These are phyloP conservation scores for Heliconius himera DNA, from an alignment of 1,140 invertebrate species.

Conservation along the genomic window DNA sequence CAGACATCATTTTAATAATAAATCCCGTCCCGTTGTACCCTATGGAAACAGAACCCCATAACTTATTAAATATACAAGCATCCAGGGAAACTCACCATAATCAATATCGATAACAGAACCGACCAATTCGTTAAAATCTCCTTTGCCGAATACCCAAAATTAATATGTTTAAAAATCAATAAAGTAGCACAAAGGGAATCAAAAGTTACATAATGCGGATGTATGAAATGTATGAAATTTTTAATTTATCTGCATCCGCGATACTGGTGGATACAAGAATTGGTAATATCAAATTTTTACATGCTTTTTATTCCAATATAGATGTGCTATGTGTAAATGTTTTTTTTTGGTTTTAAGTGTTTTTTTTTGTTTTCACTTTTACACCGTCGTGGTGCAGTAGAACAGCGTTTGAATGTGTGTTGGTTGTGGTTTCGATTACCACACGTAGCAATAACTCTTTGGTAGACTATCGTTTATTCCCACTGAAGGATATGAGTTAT, in stretches of 20 bases:
- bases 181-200: slow-evolving; percentile 13
- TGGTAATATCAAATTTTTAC: slow-evolving; percentile 2
- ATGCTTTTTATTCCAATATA: too few species aligned
- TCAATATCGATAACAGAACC: not conserved
- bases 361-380: too few species aligned
- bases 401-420: too few species aligned
- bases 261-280: slow-evolving; percentile 20
- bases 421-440: too few species aligned
- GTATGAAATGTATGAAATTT: slow-evolving; percentile 22
- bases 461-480: too few species aligned
- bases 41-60: not conserved
- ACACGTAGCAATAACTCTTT: too few species aligned
- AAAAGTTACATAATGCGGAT: slow-evolving; percentile 4
- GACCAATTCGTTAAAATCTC: not conserved
- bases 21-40: not conserved
- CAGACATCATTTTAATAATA: not conserved
- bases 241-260: slow-evolving; percentile 33
- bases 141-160: not conserved
- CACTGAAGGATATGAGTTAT: too few species aligned
- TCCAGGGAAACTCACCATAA: not conserved
- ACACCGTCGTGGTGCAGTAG: too few species aligned
- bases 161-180: slow-evolving; percentile 14
- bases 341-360: too few species aligned
- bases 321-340: too few species aligned
- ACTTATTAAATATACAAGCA: not conserved